Base-by-base conservation (phyloP, 2,888 invertebrate genomes). In the Pseudeuparius sepicola region DNA sequence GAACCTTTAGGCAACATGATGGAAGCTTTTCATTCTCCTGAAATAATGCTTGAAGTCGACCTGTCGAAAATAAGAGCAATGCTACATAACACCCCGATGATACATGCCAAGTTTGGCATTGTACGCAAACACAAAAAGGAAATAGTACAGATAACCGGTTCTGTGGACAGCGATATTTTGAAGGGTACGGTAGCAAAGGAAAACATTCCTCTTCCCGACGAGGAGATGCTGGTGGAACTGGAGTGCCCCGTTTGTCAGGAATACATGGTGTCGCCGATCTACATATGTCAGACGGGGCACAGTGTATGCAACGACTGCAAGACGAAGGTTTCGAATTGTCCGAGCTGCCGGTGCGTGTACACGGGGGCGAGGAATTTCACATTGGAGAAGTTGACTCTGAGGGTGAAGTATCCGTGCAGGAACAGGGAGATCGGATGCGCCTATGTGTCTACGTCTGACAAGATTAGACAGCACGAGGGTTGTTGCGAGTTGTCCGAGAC, bases 241-340 rank as follows among this genome's bases (percentile, higher is more conserved):
- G 52, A 52, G 34, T 52, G 52, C 35, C 48, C 49, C 2, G 41
- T 50, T 24, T 50, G 49, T 26, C 46, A 44, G 23, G 49, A 51
- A 15, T 50, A 43, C 28, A 50, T 52, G 48, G 32, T 45, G 16
- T 42, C 49, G 3, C 49, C 49, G 4, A 51, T 52, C 20, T 48
- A 28, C 23, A 46, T 51, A 36, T 52, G 51, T 39, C 14, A 40
- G 6, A 44, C 45, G 34, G 51, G 51, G 7, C 51, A 52, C 39
- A 50, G 50, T 24, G 36, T 52, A 7, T 52, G 51, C 37, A 37
- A 26, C 4, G 36, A 41, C 2, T 52, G 51, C 31, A 44, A 48
- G 16, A 15, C 27, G 2, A 47, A 42, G 28, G 37, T 51, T 1
- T 14, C 16, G 13, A 29, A 6, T 2, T 52, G 52, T 26, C 50